Evolutionary conservation across 2,113 vertebrate species (phyloP).

Genomic region (Diadophis punctatus): DNA sequence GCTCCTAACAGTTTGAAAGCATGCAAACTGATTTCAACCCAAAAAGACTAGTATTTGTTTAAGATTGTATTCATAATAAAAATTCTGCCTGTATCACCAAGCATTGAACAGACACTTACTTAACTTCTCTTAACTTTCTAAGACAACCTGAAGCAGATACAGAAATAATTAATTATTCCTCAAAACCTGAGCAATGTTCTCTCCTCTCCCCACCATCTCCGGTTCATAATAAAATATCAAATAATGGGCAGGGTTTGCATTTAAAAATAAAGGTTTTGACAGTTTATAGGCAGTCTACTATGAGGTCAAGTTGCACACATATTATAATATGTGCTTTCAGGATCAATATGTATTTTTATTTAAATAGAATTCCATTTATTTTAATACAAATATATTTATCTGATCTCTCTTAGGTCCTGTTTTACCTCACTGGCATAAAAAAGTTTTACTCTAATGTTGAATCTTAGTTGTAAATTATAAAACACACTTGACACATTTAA

Average conservation of each 20-base stretch:
- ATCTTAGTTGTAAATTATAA: not conserved
- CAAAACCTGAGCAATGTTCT: not conserved
- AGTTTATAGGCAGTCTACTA: not conserved
- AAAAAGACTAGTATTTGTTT: conserved; percentile 5
- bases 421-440: not conserved
- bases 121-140: not conserved
- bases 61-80: conserved; percentile 13
- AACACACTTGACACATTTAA: not conserved
- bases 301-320: not conserved
- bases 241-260: not conserved
- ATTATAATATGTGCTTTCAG: not conserved
- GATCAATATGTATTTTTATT: not conserved
- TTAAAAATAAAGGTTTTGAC: not conserved
- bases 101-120: conserved; percentile 13
- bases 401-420: not conserved
- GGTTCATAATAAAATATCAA: conserved; percentile 17
- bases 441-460: not conserved
- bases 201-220: no score
- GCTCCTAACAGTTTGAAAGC: no score
- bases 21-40: not conserved
- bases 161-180: conserved; percentile 18
- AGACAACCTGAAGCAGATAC: not conserved
- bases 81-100: not conserved
- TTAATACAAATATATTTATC: not conserved
- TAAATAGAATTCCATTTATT: not conserved